Evolutionary conservation across 2,888 invertebrate species (phyloP), one percentile per base, ranked within the genome.

Genomic region (Trypoxylon attenuatum): DNA sequence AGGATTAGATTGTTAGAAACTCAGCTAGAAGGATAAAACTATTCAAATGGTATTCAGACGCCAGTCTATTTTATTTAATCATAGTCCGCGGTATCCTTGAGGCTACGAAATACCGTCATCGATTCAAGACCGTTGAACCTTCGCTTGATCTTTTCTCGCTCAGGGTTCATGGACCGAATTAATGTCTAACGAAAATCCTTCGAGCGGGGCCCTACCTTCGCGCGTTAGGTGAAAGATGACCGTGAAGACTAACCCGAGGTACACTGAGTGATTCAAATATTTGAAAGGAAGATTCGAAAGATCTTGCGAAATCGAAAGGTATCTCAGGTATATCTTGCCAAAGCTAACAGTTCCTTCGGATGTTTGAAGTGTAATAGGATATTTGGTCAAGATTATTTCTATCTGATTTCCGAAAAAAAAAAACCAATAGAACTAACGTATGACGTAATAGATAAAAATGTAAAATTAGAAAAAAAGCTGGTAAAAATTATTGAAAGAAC

Each of bases 181-280:
- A 60, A 66, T 46, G 41, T 29, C 59, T 50, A 60, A 60, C 52
- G 50, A 68, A 56, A 66, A 60, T 10, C 50, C 65, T 66, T 18
- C 60, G 42, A 53, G 53, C n/a, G n/a, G 50, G 38, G 41, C 29
- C 57, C 58, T 49, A 56, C 43, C 52, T 49, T 22, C 43, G 13
- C 25, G 5, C 13, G 33, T 33, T 46, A 45, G 53, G 38, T 16
- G 43, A 56, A 50, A 54, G 18, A 52, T 60, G 60, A 66, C 60
- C 68, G 52, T 65, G 60, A 68, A n/a, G n/a, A 60, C 41, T 46
- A 23, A 47, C 60, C 45, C 51, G 38, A 22, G n/a, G 21, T 53
- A 16, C 25, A 38, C 23, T 13, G 33, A 39, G 15, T 5, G 33
- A 41, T 39, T 18, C 38, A 51, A 58, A 41, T 64, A 55, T 54